Percentiles rank a stretch among this genome's conserved stretches.
These are phyloP conservation scores for Podarcis siculus DNA, from an alignment of 2,797 vertebrate genomes.

Conservation along the genomic window DNA sequence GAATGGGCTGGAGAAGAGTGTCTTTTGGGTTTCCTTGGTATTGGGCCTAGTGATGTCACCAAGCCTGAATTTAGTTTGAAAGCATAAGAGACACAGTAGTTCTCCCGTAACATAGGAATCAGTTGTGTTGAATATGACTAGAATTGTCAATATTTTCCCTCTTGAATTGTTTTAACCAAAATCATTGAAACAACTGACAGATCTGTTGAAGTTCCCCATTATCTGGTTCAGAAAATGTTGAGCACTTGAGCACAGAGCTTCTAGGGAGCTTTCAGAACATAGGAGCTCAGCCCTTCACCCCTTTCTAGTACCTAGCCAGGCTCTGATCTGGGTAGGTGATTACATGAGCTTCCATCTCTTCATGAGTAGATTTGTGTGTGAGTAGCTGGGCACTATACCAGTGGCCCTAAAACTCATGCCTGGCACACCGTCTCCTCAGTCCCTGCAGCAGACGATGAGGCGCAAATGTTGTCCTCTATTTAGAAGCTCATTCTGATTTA, in stretches of 20 bases:
- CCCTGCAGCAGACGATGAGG: too few species aligned
- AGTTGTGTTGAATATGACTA: neutral
- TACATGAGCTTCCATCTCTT: too few species aligned
- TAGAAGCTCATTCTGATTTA: neutral
- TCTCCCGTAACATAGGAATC: neutral
- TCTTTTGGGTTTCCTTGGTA: neutral
- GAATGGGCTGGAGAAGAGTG: neutral
- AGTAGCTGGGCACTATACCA: too few species aligned
- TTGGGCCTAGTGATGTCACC: neutral
- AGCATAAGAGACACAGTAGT: neutral
- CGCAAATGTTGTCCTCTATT: neutral
- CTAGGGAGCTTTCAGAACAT: too few species aligned
- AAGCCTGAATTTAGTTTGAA: neutral
- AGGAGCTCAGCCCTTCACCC: too few species aligned
- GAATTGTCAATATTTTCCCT: neutral
- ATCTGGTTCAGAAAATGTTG: too few species aligned
- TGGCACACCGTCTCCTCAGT: too few species aligned
- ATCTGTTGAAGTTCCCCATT: neutral
- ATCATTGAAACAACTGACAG: neutral
- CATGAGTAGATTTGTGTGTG: too few species aligned
- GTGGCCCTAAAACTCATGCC: too few species aligned
- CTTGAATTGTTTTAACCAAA: neutral
- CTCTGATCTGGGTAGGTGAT: too few species aligned
- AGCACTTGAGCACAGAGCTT: too few species aligned
- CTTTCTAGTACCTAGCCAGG: too few species aligned